Evolutionary conservation across 2,113 vertebrate species (phyloP).

Genomic region (Corythoichthys haematopterus): DNA sequence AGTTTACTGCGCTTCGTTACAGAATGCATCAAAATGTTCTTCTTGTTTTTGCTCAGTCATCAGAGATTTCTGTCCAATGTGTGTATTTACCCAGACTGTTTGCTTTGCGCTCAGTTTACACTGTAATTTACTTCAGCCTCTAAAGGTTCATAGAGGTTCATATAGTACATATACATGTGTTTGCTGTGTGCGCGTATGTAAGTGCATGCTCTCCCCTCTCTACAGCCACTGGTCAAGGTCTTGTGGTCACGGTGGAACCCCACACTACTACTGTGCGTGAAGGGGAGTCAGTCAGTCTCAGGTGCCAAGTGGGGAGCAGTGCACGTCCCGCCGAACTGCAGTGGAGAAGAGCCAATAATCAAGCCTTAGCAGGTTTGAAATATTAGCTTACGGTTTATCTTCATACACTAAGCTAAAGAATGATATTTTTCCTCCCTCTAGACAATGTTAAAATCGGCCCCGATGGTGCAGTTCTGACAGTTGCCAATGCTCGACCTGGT

Average conservation of each 20-base stretch:
- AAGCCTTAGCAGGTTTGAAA: conserved; percentile 41
- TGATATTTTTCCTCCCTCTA: conserved; percentile 34
- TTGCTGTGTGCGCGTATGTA: neutral
- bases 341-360: conserved; percentile 77
- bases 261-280: conserved; percentile 73
- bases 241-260: conserved; percentile 81
- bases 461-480: conserved; percentile 79
- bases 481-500: conserved; percentile 59
- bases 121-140: conserved; percentile 15
- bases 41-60: conserved; percentile 17
- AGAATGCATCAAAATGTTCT: neutral
- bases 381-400: neutral
- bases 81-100: conserved; percentile 49
- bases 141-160: conserved; percentile 43
- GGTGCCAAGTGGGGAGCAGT: conserved; percentile 71
- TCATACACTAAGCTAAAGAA: neutral
- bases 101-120: conserved; percentile 45
- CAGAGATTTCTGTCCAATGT: neutral
- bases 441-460: conserved; percentile 82
- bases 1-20: neutral
- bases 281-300: conserved; percentile 80
- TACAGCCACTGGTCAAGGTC: conserved; percentile 72
- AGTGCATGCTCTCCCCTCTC: conserved; percentile 4
- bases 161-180: neutral
- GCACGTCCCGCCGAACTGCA: conserved; percentile 72